A percentile compares a stretch with the other conserved stretches of the same genome.
Conservation (phyloP, 2,888 invertebrate genomes). For the Coelopa pilipes region DNA sequence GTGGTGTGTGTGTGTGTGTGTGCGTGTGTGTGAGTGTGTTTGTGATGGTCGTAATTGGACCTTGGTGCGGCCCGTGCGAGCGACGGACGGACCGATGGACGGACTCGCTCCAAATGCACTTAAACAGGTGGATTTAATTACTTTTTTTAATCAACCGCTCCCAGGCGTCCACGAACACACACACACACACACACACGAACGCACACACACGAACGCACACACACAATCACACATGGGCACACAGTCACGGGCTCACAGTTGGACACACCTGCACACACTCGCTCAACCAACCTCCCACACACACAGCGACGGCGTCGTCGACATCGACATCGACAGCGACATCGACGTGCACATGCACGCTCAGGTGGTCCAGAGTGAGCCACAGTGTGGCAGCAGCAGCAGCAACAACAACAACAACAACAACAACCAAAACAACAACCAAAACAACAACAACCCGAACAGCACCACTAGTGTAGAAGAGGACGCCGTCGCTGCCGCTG, state of each 20-base stretch:
- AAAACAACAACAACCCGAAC: not conserved
- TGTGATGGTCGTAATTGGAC: constrained; percentile 20
- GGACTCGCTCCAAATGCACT: constrained; percentile 34
- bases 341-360: too few relatives aligned
- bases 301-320: too few relatives aligned
- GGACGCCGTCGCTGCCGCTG: too few relatives aligned
- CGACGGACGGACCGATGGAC: too few relatives aligned
- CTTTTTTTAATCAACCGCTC: constrained; percentile 59
- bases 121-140: constrained; percentile 44
- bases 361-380: too few relatives aligned
- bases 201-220: not conserved
- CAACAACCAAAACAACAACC: not conserved
- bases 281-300: too few relatives aligned
- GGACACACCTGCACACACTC: too few relatives aligned
- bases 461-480: too few relatives aligned
- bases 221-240: constrained; percentile 36
- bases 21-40: not conserved
- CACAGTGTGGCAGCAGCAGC: constrained; percentile 4
- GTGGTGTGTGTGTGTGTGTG: not conserved
- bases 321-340: too few relatives aligned
- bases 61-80: constrained; percentile 27
- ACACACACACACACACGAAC: constrained; percentile 12
- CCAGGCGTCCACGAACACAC: constrained; percentile 50
- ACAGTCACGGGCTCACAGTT: too few relatives aligned
- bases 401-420: not conserved